Evolutionary conservation across 2,888 invertebrate genomes (phyloP), one percentile per base, ranked within the genome.

Genomic region (Escarpia spicata): DNA sequence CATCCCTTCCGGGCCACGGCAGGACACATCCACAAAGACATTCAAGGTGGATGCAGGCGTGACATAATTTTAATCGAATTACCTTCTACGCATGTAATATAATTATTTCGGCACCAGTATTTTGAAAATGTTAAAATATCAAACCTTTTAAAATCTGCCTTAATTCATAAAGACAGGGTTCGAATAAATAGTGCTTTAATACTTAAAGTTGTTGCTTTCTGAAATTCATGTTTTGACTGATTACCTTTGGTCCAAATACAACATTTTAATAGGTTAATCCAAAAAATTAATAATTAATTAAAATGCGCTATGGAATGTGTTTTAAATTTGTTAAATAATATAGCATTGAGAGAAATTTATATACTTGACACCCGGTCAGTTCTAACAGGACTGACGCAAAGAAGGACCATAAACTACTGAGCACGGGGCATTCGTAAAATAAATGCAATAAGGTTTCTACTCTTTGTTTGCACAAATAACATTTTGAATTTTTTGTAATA

Each of bases 361-460:
- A 3, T 6, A 91, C 91, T 44, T 91, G 91, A 31, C 91, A 91
- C 15, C 91, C 91, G 2, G 91, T 91, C 6, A 91, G 6, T 19
- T 91, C 2, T 6, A 31, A 91, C 19, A 91, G n/a, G 0, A 26
- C 26, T 26, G 31, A 19, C 44, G 15, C 91, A 19, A 91, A 37
- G 31, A 91, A 91, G n/a, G 91, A n/a, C 91, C 91, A 91, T 31
- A 91, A 31, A 19, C 91, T 37, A 43, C 8, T 91, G 0, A 31
- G 31, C 6, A 44, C n/a, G 44, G 43, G 91, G 31, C 91, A 91
- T 91, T 91, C 91, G n/a, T 91, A 91, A 31, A 91, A 91, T 31
- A 91, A 31, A 91, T 91, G 91, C 0, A 3, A 44, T 6, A 91
- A 3, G 6, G 91, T 91, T 6, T 91, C 91, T 91, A 44, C 43